Conservation (phyloP, 2,113 vertebrate species). For the Microcebus jonahi region DNA sequence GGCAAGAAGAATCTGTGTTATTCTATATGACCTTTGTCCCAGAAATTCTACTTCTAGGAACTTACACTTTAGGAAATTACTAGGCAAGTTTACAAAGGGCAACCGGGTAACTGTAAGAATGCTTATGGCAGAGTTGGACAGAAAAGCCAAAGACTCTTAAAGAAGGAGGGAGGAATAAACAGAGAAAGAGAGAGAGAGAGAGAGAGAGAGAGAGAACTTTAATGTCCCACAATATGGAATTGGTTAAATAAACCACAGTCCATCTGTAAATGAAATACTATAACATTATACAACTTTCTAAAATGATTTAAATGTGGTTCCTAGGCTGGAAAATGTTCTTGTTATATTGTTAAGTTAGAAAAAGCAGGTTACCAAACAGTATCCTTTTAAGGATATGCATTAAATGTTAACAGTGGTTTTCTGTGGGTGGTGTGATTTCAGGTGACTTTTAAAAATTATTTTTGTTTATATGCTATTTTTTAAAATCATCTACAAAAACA, state of each 20-base stretch:
- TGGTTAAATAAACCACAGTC: conserved; percentile 55
- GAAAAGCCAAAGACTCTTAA: background rate
- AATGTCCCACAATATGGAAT: conserved; percentile 34
- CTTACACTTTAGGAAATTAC: background rate
- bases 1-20: background rate
- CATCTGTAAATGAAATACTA: conserved; percentile 58
- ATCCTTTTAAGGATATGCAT: conserved; percentile 66
- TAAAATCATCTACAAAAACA: conserved; percentile 54
- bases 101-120: background rate
- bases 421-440: conserved; percentile 71
- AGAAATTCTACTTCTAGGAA: background rate
- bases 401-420: conserved; percentile 72
- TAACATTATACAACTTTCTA: conserved; percentile 38
- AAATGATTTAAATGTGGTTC: conserved; percentile 37
- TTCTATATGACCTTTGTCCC: background rate
- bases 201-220: background rate
- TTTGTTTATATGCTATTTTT: conserved; percentile 62
- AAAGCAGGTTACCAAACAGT: conserved; percentile 69
- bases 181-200: background rate
- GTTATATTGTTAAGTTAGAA: conserved; percentile 63
- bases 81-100: background rate
- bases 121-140: background rate
- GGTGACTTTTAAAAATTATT: conserved; percentile 78
- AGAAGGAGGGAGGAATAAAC: background rate
- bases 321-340: conserved; percentile 48